phyloP scores from a whole-genome alignment of 2,113 vertebrate genomes.

The Eidolon helvum region DNA sequence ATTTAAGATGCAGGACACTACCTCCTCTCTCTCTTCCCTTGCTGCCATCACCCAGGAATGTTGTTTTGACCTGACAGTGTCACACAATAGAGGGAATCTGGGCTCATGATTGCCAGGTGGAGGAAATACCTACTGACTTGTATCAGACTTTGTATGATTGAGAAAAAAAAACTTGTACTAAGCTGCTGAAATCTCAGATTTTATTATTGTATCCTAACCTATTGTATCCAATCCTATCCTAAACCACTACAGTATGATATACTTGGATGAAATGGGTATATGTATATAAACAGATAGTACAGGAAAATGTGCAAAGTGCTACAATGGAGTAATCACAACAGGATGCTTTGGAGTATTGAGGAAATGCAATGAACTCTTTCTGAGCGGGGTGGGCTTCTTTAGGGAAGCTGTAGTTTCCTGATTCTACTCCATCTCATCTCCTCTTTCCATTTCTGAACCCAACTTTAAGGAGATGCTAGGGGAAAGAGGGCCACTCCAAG shows the following conservation, averaged over 20 bases:
- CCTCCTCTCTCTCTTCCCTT: background rate
- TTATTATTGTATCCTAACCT: background rate
- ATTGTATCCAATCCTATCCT: background rate
- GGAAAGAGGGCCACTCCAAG: background rate
- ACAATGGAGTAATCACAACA: background rate
- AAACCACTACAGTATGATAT: background rate
- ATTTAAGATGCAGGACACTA: background rate
- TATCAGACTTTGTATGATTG: background rate
- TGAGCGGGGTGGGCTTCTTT: background rate
- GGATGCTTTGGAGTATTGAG: background rate
- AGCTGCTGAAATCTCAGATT: background rate
- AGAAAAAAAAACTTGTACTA: background rate
- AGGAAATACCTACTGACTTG: background rate
- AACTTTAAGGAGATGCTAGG: background rate
- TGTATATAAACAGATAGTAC: background rate
- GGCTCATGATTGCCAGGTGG: background rate
- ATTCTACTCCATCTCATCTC: background rate
- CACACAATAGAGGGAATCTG: background rate
- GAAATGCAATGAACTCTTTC: background rate
- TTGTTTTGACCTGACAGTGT: background rate
- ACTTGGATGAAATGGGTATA: background rate
- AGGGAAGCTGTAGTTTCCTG: background rate
- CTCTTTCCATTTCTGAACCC: background rate
- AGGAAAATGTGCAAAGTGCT: background rate
- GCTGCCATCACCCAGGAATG: background rate